Evolutionary conservation across 2,797 vertebrate species (phyloP), one percentile per base, ranked within the genome.

Genomic region (Sebastiscus tertius): DNA sequence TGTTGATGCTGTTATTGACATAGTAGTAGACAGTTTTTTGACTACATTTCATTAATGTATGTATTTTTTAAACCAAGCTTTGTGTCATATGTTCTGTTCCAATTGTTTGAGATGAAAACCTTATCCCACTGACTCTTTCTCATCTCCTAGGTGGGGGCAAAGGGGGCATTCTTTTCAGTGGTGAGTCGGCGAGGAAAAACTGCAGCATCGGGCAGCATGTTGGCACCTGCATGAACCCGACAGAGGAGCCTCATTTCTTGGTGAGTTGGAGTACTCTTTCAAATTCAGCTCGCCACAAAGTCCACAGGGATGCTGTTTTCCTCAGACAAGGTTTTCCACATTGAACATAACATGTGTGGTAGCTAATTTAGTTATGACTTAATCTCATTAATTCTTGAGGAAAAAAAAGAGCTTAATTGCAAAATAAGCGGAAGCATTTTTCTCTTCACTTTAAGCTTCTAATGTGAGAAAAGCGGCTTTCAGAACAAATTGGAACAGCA

Each of bases 201-300:
- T n/a, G 46, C 69, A 89, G 88, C 94, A 91, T 87, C 60, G 87
- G 95, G 92, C 94, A 95, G 93, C 88, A 97, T 97, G 96, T 85
- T 95, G 97, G 97, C 96, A 96, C 95, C 94, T 95, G 94, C 90
- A 81, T 92, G 93, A 95, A 87, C 90, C 91, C 86, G 64, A 27
- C 65, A 60, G 62, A 89, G 87, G 77, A 94, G 93, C 96, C 96
- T 97, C 93, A 82, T 81, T 95, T 96, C 90, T 94, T 92, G 96
- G 98, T 99, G 92, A 96, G 97, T 96, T 2, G 9, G 49, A 22
- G 20, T 71, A 1, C 55, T 77, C n/a, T 72, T 81, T 77, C 7
- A 56, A 7, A 67, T 72, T 64, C 22, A 42, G 16, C 42, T 55
- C 59, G 59, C 16, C 10, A n/a, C 66, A 13, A 26, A 66, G 12